A percentile compares a stretch with the other conserved stretches of the same genome.
These are phyloP conservation scores for Myotis myotis DNA, from an alignment of 2,797 vertebrate genomes.

Conservation along the genomic window DNA sequence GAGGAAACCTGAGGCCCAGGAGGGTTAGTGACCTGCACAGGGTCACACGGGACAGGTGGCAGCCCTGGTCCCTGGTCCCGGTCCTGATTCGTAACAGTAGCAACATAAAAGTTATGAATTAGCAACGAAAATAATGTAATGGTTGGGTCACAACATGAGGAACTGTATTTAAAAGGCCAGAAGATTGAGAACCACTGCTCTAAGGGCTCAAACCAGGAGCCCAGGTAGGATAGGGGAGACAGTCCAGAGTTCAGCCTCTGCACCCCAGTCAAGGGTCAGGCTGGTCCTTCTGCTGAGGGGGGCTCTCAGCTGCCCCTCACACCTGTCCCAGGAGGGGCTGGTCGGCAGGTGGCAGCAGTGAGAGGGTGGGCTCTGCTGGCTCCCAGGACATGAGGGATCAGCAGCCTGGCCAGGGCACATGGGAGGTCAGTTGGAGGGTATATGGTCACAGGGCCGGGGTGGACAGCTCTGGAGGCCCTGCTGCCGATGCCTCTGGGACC, in stretches of 20 bases:
- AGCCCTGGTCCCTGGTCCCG: accelerated
- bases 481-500: not conserved
- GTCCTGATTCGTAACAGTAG: too few relatives aligned
- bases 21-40: not conserved
- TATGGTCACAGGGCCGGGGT: accelerated
- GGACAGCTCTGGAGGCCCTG: too few relatives aligned
- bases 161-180: too few relatives aligned
- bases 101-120: too few relatives aligned
- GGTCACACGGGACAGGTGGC: not conserved
- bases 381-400: not conserved
- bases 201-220: not conserved
- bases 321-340: accelerated
- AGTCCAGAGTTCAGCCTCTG: not conserved
- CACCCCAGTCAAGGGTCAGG: not conserved
- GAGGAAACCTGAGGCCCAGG: not conserved
- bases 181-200: too few relatives aligned
- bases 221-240: not conserved
- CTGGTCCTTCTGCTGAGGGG: not conserved
- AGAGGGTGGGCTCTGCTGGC: not conserved
- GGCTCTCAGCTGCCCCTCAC: not conserved
- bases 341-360: not conserved
- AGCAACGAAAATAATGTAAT: too few relatives aligned
- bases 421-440: not conserved
- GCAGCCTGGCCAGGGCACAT: not conserved
- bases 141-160: too few relatives aligned